Base-by-base conservation (phyloP, 2,888 invertebrate genomes). In the Morpho deidamia region DNA sequence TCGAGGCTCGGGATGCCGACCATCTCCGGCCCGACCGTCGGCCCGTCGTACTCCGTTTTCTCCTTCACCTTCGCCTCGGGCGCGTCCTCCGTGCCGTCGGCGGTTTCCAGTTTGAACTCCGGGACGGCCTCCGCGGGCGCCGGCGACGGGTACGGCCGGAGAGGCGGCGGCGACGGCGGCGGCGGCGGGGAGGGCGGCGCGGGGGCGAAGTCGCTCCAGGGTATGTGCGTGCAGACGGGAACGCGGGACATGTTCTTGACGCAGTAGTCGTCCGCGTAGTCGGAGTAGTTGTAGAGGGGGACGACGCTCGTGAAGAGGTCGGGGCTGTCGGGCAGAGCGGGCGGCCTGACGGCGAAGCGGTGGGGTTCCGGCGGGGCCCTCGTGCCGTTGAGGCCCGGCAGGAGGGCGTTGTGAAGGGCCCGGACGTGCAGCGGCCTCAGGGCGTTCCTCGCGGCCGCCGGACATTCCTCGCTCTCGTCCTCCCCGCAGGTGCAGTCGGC, bases 381-480 rank as follows among this genome's bases (percentile, higher is more conserved):
- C 56, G 92, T 92, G 61, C 92, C 93, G 74, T 93, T 93, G 46
- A 93, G 81, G 58, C 92, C 92, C 47, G 91, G 88, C 62, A 92
- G 78, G 59, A 73, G 81, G 40, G 78, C 82, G 71, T 91, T 81
- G 72, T 92, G 92, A 53, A 92, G 78, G 53, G 89, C 84, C 57
- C 83, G 81, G 53, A 94, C 89, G 69, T 79, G 90, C 63, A 66
- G 79, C 77, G 76, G 92, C 82, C 68, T 85, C 82, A 64, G 91
- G 66, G 61, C 76, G 68, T 53, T 69, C 59, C 62, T 69, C 67
- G 62, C 62, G 61, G 72, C 90, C 63, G 77, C 91, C 62, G 74
- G 91, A 67, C 72, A 87, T 9, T 50, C 11, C 35, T 38, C 91
- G 75, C 66, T 63, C 11, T 37, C 64, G 2, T 58, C 60, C 32